These are phyloP conservation scores for Rhinogobius similis DNA, from an alignment of 2,113 vertebrate genomes.

Conservation along the genomic window DNA sequence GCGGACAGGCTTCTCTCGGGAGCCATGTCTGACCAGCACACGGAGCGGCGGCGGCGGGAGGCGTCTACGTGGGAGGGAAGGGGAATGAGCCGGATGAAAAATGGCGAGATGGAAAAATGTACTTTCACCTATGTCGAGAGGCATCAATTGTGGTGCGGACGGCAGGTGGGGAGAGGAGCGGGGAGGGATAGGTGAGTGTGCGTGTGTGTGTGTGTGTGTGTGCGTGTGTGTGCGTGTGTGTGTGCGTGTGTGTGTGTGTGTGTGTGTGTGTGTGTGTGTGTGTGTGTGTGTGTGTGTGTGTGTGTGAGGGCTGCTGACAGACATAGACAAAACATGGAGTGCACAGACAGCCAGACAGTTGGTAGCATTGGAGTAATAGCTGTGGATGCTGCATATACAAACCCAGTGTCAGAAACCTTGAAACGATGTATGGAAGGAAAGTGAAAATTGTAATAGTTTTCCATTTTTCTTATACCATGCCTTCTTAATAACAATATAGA, in stretches of 20 bases:
- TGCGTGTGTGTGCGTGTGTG: slow-evolving; percentile 8
- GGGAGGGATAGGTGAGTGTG: slow-evolving; percentile 3
- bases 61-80: slow-evolving; percentile 25
- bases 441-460: background rate
- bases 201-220: slow-evolving; percentile 9
- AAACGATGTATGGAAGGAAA: background rate
- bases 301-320: slow-evolving; percentile 30
- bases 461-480: background rate
- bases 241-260: slow-evolving; percentile 6
- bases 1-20: slow-evolving; percentile 21
- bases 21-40: slow-evolving; percentile 29
- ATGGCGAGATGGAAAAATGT: background rate
- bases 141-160: slow-evolving; percentile 34
- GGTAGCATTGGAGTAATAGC: slow-evolving; percentile 40
- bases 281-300: slow-evolving; percentile 9
- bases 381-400: slow-evolving; percentile 29
- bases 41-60: slow-evolving; percentile 15
- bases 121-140: slow-evolving; percentile 28
- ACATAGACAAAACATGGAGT: slow-evolving; percentile 43
- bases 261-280: slow-evolving; percentile 5
- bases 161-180: slow-evolving; percentile 21
- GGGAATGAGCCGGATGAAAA: slow-evolving; percentile 38
- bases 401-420: background rate
- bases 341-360: slow-evolving; percentile 47
- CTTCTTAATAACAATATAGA: background rate